Evolutionary conservation across 2,113 vertebrate genomes (phyloP).

Genomic region (Ophiodon elongatus): DNA sequence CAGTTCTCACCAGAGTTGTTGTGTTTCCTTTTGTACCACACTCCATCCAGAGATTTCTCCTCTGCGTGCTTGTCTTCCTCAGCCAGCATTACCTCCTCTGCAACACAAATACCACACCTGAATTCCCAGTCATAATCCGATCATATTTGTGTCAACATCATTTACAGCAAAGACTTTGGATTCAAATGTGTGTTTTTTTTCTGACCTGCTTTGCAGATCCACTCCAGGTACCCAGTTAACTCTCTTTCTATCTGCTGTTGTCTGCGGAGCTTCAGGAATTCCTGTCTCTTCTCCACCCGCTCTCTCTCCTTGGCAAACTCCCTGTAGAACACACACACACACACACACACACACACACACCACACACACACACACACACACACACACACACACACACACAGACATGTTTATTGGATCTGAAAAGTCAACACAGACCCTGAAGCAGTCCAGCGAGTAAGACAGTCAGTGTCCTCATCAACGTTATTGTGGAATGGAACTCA

Average conservation of each 20-base stretch:
- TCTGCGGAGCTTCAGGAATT: constrained; percentile 95
- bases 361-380: constrained; percentile 17
- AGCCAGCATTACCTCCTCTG: constrained; percentile 99
- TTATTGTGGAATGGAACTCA: neutral
- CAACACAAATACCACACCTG: constrained; percentile 31
- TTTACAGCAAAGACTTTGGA: neutral
- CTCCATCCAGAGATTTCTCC: constrained; percentile 94
- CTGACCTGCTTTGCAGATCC: constrained; percentile 98
- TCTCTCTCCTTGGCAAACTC: constrained; percentile 98
- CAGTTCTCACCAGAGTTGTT: constrained; percentile 78
- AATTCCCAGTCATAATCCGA: neutral
- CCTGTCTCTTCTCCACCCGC: constrained; percentile 95
- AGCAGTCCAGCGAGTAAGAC: constrained; percentile 19
- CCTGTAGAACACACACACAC: constrained; percentile 71
- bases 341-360: constrained; percentile 37
- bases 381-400: constrained; percentile 5
- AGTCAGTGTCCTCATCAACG: constrained; percentile 8
- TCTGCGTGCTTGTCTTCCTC: constrained; percentile 96
- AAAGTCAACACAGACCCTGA: constrained; percentile 16
- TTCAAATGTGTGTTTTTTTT: neutral
- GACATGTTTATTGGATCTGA: constrained; percentile 30
- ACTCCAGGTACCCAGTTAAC: constrained; percentile 95
- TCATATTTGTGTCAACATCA: neutral
- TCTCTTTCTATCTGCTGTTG: constrained; percentile 97
- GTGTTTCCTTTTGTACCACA: constrained; percentile 84